These are phyloP conservation scores for Patella depressa DNA, from an alignment of 2,888 invertebrate species.

Conservation along the genomic window DNA sequence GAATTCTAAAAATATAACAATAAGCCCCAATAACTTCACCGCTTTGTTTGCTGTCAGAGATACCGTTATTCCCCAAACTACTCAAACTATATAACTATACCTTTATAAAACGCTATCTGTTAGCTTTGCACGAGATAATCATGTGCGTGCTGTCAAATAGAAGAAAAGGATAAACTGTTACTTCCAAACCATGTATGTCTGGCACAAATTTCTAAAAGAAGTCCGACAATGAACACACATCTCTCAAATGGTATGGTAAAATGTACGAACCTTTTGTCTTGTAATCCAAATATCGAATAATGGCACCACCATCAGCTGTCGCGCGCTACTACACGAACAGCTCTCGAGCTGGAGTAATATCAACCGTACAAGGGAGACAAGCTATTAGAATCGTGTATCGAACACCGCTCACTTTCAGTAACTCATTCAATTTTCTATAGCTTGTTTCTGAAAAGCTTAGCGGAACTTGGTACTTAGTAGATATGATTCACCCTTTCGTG, in stretches of 20 bases:
- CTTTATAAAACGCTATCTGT: too few relatives aligned
- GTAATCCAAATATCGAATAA: slow-evolving; percentile 12
- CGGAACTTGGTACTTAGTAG: slow-evolving; percentile 3
- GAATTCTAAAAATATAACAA: slow-evolving; percentile 7
- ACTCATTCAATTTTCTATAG: not conserved
- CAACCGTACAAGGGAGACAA: slow-evolving; percentile 2
- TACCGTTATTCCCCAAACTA: too few relatives aligned
- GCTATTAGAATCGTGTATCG: slow-evolving; percentile 7
- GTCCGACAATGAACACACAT: too few relatives aligned
- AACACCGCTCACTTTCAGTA: not conserved
- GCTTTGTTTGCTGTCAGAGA: too few relatives aligned
- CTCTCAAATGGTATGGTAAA: too few relatives aligned
- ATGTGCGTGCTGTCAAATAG: too few relatives aligned
- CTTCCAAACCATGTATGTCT: too few relatives aligned
- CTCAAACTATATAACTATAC: too few relatives aligned
- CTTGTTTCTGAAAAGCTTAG: not conserved
- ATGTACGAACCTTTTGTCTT: not conserved
- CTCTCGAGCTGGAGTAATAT: too few relatives aligned
- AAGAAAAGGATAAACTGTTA: too few relatives aligned
- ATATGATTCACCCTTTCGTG: not conserved
- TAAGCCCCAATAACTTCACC: not conserved
- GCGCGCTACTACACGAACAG: not conserved
- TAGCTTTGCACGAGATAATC: too few relatives aligned
- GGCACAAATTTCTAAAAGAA: too few relatives aligned
- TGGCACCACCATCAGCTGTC: slow-evolving; percentile 1